A percentile compares a stretch with the other conserved stretches of the same genome.
These are phyloP conservation scores for Centropus unirufus DNA, from an alignment of 2,113 vertebrate genomes.

Conservation along the genomic window DNA sequence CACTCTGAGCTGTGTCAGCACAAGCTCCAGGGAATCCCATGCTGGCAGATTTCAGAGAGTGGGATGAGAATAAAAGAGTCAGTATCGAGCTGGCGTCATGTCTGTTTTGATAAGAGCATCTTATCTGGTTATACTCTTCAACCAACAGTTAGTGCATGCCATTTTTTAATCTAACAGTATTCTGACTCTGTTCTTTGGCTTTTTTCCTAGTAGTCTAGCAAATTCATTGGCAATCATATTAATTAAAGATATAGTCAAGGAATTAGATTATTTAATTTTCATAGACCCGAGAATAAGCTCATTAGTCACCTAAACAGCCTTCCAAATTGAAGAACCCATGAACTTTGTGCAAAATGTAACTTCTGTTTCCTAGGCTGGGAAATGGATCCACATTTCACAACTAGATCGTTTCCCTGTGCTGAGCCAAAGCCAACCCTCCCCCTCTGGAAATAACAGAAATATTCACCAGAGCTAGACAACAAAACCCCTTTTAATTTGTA, in stretches of 20 bases:
- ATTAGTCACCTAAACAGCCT: not conserved
- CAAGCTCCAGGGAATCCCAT: not conserved
- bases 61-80: not conserved
- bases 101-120: not conserved
- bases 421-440: not conserved
- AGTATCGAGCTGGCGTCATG: fast-evolving
- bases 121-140: not conserved
- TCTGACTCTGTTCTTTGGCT: not conserved
- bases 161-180: not conserved
- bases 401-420: not conserved
- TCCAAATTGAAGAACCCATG: not conserved
- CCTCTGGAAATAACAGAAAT: not conserved
- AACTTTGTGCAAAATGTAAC: not conserved
- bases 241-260: not conserved
- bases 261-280: not conserved
- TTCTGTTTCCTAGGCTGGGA: not conserved
- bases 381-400: not conserved
- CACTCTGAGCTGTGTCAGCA: not conserved
- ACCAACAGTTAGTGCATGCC: not conserved
- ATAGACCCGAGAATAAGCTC: not conserved
- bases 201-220: not conserved
- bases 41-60: not conserved
- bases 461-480: not conserved
- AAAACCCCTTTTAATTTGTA: not conserved
- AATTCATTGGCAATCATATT: not conserved